Evolutionary conservation across 2,888 invertebrate species (phyloP).

Genomic region (Cerastis rubricosa): DNA sequence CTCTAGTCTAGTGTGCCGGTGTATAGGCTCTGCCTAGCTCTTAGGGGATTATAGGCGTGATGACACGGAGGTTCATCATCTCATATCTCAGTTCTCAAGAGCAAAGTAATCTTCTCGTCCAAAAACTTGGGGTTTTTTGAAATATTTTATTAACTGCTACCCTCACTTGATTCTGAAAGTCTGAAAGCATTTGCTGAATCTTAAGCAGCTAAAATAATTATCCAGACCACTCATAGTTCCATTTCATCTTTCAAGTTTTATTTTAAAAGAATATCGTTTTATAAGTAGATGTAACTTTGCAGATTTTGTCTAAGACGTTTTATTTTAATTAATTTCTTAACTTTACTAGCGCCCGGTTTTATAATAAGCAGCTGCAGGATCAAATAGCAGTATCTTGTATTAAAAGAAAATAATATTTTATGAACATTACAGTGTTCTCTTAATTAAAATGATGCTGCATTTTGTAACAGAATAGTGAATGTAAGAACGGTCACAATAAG

Average conservation of each 20-base stretch:
- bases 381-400: not conserved
- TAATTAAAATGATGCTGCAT: slow-evolving; percentile 30
- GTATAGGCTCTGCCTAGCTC: not conserved
- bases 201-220: slow-evolving; percentile 16
- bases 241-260: slow-evolving; percentile 13
- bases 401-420: slow-evolving; percentile 12
- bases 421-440: not conserved
- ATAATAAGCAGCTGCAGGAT: slow-evolving; percentile 1
- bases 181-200: slow-evolving; percentile 30
- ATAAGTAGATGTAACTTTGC: not conserved
- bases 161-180: not conserved
- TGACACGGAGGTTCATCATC: not conserved
- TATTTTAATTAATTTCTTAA: slow-evolving; percentile 30
- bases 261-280: not conserved
- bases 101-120: not conserved
- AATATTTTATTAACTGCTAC: not conserved
- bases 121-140: not conserved
- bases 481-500: not conserved
- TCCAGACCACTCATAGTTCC: not conserved
- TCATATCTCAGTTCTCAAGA: not conserved
- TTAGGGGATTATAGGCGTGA: not conserved
- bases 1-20: no score
- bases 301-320: not conserved
- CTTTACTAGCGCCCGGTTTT: slow-evolving; percentile 9
- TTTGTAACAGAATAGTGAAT: slow-evolving; percentile 3